These are phyloP conservation scores for Eupelmus urozonus DNA, from an alignment of 2,888 invertebrate genomes.

Conservation along the genomic window DNA sequence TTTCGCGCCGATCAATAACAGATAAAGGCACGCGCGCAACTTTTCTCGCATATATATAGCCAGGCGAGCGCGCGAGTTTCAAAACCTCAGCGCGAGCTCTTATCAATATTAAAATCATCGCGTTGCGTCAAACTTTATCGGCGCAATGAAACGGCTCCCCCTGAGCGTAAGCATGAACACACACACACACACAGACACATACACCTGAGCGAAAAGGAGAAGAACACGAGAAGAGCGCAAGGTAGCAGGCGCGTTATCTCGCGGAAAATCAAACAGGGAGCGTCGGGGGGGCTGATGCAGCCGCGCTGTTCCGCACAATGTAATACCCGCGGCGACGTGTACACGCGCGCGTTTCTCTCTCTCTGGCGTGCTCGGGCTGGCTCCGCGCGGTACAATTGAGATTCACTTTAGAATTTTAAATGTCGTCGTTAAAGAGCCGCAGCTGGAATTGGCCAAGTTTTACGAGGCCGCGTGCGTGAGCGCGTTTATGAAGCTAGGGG, in stretches of 20 bases:
- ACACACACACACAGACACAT: not conserved
- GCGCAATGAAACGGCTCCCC: slow-evolving; percentile 40
- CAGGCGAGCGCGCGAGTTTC: slow-evolving; percentile 9
- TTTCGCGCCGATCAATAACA: slow-evolving; percentile 28
- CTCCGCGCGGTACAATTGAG: not conserved
- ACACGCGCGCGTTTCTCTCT: slow-evolving; percentile 28
- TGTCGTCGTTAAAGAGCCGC: slow-evolving; percentile 40
- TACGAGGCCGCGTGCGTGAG: slow-evolving; percentile 29
- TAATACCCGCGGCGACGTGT: too few relatives aligned
- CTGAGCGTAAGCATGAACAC: too few relatives aligned
- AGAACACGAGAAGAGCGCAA: slow-evolving; percentile 25
- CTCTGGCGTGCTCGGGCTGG: too few relatives aligned
- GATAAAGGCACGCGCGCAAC: slow-evolving; percentile 28
- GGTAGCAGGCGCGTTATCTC: slow-evolving; percentile 27
- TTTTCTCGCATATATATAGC: not conserved
- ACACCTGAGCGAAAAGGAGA: slow-evolving; percentile 53
- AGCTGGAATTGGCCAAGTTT: slow-evolving; percentile 36
- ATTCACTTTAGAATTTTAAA: slow-evolving; percentile 53
- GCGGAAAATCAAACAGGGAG: slow-evolving; percentile 43
- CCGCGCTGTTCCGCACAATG: too few relatives aligned
- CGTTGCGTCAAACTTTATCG: slow-evolving; percentile 51
- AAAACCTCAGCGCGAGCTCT: slow-evolving; percentile 25
- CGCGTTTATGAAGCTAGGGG: not conserved
- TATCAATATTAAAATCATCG: slow-evolving; percentile 56
- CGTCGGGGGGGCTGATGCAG: too few relatives aligned